Evolutionary conservation across 1,140 invertebrate genomes (phyloP), one percentile per base, ranked within the genome.

Genomic region (Drosophila ohnishii): DNA sequence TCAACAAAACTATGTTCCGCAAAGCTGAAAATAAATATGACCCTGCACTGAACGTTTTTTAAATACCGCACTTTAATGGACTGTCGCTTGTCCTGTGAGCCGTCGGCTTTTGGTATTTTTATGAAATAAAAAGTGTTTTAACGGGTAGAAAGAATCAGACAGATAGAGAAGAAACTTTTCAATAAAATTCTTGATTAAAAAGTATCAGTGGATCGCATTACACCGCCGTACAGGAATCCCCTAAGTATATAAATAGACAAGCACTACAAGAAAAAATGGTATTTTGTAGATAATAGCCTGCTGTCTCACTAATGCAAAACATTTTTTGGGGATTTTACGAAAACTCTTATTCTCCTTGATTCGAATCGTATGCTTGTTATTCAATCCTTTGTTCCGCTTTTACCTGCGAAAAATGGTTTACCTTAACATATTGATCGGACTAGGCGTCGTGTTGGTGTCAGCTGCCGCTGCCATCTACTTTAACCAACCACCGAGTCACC

Each of bases 371-470:
- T 28, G 25, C 25, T n/a, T 13, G 19, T 62, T 63, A 50, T 66
- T 55, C 19, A 57, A 57, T 47, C 9, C 34, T 47, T 22, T 39
- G 19, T 40, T 16, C 7, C 9, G 9, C 7, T 7, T n/a, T 11
- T n/a, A 6, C 10, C 28, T 8, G 1, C 0, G 5, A 3, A 76
- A 47, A 65, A 92, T 84, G 80, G 55, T 67, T n/a, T 67, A 76
- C 25, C 0, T 51, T 4, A 65, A 84, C 9, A 2, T 84, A 0
- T 0, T 77, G 0, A 0, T 84, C 0, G 57, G 73, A 13, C 0
- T 84, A 0, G 57, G 56, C 2, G 22, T 58, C 9, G 77, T 64
- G n/a, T 5, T 84, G n/a, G 13, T 45, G 8, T 48, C 55, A 37
- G 77, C 64, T 8, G 67, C 48, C 0, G 1, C 48, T 14, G 81